phyloP scores from a whole-genome alignment of 2,113 vertebrate species.

The Taurulus bubalis region DNA sequence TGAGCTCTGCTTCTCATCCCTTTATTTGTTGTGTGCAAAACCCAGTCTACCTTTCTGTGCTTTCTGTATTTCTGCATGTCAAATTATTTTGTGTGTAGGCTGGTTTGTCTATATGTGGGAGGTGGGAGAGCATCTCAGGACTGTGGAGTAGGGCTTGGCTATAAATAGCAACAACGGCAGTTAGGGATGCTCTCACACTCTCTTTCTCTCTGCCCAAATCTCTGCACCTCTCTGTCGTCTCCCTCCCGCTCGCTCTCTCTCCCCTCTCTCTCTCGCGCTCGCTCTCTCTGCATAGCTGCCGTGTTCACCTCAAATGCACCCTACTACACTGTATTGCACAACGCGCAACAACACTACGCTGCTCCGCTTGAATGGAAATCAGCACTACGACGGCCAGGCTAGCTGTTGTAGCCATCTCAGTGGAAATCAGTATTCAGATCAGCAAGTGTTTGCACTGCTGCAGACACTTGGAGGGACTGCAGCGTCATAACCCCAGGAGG shows the following conservation, averaged over 20 bases:
- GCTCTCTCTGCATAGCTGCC: constrained; percentile 69
- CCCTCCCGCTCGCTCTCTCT: constrained; percentile 47
- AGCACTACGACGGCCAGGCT: constrained; percentile 39
- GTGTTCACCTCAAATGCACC: constrained; percentile 79
- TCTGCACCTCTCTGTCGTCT: constrained; percentile 71
- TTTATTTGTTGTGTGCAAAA: constrained; percentile 45
- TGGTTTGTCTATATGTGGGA: constrained; percentile 65
- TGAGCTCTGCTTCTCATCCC: constrained; percentile 46
- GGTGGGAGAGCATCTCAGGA: constrained; percentile 73
- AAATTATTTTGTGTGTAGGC: constrained; percentile 52
- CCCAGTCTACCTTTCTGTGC: background rate
- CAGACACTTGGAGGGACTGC: constrained; percentile 61
- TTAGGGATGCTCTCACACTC: constrained; percentile 74
- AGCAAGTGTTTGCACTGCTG: constrained; percentile 68
- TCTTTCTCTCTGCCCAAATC: constrained; percentile 70
- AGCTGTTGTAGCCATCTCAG: constrained; percentile 38
- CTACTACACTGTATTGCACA: constrained; percentile 75
- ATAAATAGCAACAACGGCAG: constrained; percentile 79
- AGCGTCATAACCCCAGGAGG: constrained; percentile 49
- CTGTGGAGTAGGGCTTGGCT: constrained; percentile 72
- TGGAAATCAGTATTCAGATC: constrained; percentile 75
- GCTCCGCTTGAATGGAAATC: constrained; percentile 68
- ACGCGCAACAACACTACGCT: constrained; percentile 51
- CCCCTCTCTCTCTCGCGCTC: constrained; percentile 19
- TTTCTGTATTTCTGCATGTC: constrained; percentile 38